Evolutionary conservation across 2,113 vertebrate species (phyloP).

Genomic region (Eurystomus gularis): DNA sequence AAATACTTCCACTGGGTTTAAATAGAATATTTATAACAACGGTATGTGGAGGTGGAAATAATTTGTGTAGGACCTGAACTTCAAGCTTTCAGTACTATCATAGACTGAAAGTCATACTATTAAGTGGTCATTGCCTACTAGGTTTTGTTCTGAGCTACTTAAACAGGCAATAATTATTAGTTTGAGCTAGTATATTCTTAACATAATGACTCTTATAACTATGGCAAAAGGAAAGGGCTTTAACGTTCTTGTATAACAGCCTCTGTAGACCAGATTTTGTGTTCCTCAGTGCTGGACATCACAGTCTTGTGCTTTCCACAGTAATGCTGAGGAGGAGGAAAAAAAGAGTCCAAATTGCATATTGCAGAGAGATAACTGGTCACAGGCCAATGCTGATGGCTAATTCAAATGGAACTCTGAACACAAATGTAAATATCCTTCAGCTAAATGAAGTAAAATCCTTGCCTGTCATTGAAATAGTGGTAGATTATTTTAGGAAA

Average conservation of each 20-base stretch:
- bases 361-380: not conserved
- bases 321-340: not conserved
- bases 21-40: not conserved
- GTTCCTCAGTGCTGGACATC: fast-evolving
- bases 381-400: fast-evolving
- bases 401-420: not conserved
- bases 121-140: not conserved
- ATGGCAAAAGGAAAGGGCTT: not conserved
- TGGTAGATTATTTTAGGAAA: not conserved
- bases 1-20: not conserved
- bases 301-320: not conserved
- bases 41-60: not conserved
- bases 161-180: not conserved
- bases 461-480: not conserved
- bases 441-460: not conserved
- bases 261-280: not conserved
- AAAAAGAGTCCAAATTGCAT: not conserved
- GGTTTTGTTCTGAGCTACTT: not conserved
- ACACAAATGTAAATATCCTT: not conserved
- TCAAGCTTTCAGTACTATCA: not conserved
- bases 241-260: not conserved
- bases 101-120: not conserved
- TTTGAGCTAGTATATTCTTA: not conserved
- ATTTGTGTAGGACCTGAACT: not conserved
- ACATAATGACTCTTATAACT: not conserved